Evolutionary conservation across 2,888 invertebrate species (phyloP).

Genomic region (Dasysyrphus tricinctus): DNA sequence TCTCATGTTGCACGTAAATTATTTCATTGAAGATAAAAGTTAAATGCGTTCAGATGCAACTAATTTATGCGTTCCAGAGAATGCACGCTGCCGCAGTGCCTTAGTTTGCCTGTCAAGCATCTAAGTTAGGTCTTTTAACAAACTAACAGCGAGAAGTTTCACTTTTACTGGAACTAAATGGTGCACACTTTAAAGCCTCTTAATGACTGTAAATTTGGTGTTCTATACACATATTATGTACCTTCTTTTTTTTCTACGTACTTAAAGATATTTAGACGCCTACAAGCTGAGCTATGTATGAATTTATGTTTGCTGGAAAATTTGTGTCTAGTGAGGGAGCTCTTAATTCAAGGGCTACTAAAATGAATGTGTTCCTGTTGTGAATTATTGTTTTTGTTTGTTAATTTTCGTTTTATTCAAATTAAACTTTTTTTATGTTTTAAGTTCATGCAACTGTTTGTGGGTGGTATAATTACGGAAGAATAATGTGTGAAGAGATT

Average conservation of each 20-base stretch:
- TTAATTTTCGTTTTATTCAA: constrained; percentile 7
- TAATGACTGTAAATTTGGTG: constrained; percentile 42
- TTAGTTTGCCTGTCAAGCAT: constrained; percentile 25
- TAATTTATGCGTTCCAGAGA: constrained; percentile 72
- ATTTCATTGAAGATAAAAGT: constrained; percentile 67
- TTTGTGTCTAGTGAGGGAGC: constrained; percentile 5
- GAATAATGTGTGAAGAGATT: constrained; percentile 50
- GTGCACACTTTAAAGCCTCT: constrained; percentile 31
- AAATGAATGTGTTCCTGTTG: constrained; percentile 7
- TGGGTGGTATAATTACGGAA: constrained; percentile 4
- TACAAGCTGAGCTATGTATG: neutral
- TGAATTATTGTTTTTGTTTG: constrained; percentile 28
- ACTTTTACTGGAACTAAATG: constrained; percentile 71
- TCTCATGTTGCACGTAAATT: constrained; percentile 33
- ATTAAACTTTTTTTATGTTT: neutral
- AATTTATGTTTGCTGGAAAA: neutral
- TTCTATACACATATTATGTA: neutral
- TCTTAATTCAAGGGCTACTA: neutral
- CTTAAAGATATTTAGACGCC: constrained; percentile 4
- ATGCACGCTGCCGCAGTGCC: constrained; percentile 33
- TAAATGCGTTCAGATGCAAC: constrained; percentile 70
- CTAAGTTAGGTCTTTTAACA: constrained; percentile 30
- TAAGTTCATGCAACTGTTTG: neutral
- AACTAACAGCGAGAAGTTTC: constrained; percentile 48
- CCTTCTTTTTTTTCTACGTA: neutral